A percentile compares a stretch with the other conserved stretches of the same genome.
Evolutionary conservation across 64 coral and sea anemone genomes (phyloP).

Genomic region (Montipora sp.): DNA sequence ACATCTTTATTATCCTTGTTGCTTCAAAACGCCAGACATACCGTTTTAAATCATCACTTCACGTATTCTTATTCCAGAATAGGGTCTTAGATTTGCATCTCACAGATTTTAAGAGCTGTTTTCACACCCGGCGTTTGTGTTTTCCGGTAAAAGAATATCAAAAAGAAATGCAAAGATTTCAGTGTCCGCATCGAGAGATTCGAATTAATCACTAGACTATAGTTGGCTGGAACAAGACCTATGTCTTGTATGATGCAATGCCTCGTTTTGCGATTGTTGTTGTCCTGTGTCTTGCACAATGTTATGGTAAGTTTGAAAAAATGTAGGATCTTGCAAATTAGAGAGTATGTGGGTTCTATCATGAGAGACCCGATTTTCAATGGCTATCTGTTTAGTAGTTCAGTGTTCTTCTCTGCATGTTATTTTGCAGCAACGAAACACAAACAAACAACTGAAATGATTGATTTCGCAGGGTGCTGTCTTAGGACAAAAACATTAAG

Average conservation of each 20-base stretch:
- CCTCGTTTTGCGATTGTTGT: background rate
- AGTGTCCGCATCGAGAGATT: background rate
- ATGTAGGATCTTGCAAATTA: background rate
- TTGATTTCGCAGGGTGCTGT: too few relatives aligned
- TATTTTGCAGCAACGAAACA: too few relatives aligned
- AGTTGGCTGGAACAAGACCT: background rate
- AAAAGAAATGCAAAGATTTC: conserved; percentile 26
- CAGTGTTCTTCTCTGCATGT: too few relatives aligned
- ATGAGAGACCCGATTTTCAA: too few relatives aligned
- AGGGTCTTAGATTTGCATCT: conserved; percentile 5
- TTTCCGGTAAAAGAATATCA: conserved; percentile 48
- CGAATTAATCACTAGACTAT: background rate
- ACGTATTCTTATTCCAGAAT: too few relatives aligned
- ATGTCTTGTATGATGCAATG: background rate
- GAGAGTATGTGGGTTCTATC: too few relatives aligned
- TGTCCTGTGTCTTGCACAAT: background rate
- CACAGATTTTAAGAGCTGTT: background rate
- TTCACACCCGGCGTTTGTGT: conserved; percentile 50
- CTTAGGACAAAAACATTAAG: too few relatives aligned
- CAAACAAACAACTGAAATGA: too few relatives aligned
- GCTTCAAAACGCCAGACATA: too few relatives aligned
- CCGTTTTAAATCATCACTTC: too few relatives aligned
- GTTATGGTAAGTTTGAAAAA: background rate
- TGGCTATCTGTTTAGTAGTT: too few relatives aligned
- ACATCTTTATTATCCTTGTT: too few relatives aligned